Percentiles rank a stretch among this genome's conserved stretches.
Evolutionary conservation across 2,888 invertebrate genomes (phyloP).

Genomic region (Brachypterus glaber): DNA sequence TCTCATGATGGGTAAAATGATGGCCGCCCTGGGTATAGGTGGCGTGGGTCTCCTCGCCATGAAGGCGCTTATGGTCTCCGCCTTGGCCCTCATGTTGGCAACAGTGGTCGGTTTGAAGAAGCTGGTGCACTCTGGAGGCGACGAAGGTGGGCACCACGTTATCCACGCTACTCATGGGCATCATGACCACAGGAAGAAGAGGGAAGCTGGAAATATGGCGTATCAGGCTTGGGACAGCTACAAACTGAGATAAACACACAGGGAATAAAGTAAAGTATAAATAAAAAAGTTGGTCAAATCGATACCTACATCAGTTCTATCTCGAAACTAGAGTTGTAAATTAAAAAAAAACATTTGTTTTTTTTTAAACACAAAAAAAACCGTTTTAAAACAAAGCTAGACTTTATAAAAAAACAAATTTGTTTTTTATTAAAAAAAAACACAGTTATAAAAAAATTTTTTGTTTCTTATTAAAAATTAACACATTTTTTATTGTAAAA

Average conservation of each 20-base stretch:
- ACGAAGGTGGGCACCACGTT: constrained; percentile 41
- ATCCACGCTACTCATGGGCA: constrained; percentile 48
- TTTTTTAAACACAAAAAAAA: no score
- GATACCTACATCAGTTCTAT: no score
- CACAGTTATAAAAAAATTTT: no score
- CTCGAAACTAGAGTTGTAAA: no score
- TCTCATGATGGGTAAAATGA: constrained; percentile 67
- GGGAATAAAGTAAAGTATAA: no score
- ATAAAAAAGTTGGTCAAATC: no score
- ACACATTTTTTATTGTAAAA: no score
- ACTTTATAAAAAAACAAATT: no score
- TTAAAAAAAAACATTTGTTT: no score
- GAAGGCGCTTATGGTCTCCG: constrained; percentile 55
- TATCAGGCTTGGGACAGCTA: constrained; percentile 41
- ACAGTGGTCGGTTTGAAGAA: constrained; percentile 68
- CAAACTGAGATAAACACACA: constrained; percentile 26
- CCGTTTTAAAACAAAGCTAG: no score
- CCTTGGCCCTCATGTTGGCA: constrained; percentile 64
- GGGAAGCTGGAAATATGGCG: constrained; percentile 37
- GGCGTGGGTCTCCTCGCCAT: constrained; percentile 66
- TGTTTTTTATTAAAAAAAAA: no score
- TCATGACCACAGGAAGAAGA: constrained; percentile 44
- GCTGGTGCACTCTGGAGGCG: constrained; percentile 48
- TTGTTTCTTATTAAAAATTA: constrained; percentile 7
- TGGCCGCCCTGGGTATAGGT: constrained; percentile 66